These are phyloP conservation scores for Pseudomyrmex flavicornis DNA, from an alignment of 1,140 invertebrate genomes.

Conservation along the genomic window DNA sequence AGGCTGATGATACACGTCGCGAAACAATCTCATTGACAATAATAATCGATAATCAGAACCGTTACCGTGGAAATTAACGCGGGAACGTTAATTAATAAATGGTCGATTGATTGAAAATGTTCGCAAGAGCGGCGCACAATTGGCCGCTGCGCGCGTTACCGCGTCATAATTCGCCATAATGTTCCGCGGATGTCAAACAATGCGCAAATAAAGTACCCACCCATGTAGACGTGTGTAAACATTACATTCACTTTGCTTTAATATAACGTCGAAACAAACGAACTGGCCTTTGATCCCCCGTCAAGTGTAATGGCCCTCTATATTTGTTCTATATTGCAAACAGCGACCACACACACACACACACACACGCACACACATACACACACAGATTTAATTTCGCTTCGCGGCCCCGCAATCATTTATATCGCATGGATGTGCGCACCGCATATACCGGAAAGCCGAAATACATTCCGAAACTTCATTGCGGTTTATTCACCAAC, in stretches of 20 bases:
- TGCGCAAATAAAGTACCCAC: conserved; percentile 1
- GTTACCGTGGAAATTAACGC: background rate
- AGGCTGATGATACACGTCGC: background rate
- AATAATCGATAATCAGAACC: conserved; percentile 16
- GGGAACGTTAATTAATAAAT: conserved; percentile 44
- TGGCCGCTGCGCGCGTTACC: conserved; percentile 2
- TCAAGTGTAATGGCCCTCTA: conserved; percentile 23
- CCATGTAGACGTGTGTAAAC: conserved; percentile 1
- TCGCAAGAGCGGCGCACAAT: conserved; percentile 6
- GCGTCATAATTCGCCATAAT: conserved; percentile 18
- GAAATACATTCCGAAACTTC: conserved; percentile 32
- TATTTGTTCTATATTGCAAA: conserved; percentile 53
- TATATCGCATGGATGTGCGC: conserved; percentile 8
- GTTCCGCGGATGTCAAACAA: conserved; percentile 33
- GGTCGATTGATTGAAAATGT: conserved; percentile 23
- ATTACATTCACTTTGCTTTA: conserved; percentile 17
- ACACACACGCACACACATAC: background rate
- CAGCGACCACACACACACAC: background rate
- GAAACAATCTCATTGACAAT: background rate
- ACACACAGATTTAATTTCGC: conserved; percentile 48
- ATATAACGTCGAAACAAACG: conserved; percentile 45
- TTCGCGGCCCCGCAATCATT: conserved; percentile 32
- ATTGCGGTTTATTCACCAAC: conserved; percentile 36
- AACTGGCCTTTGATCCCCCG: conserved; percentile 38
- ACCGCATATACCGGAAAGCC: background rate